These are phyloP conservation scores for Hydropsyche tenuis DNA, from an alignment of 1,140 invertebrate genomes.

Conservation along the genomic window DNA sequence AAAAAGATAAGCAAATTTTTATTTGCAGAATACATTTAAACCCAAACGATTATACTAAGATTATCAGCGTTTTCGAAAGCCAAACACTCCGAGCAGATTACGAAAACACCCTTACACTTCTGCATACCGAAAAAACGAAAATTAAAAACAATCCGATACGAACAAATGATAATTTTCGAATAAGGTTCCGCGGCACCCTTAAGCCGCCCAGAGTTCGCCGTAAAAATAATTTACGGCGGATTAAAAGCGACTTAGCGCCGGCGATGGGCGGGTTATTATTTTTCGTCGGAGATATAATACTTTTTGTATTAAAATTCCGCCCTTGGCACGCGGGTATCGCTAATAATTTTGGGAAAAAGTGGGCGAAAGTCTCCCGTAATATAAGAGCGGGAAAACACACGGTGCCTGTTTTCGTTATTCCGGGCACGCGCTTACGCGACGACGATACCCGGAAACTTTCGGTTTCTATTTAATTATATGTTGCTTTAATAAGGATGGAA, in stretches of 20 bases:
- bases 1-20: too few species aligned
- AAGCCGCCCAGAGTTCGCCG: not conserved
- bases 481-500: constrained; percentile 8
- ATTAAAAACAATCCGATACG: too few species aligned
- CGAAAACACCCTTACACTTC: too few species aligned
- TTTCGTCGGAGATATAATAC: not conserved
- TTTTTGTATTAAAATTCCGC: constrained; percentile 16
- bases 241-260: not conserved
- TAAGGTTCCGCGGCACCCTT: not conserved
- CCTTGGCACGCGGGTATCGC: constrained; percentile 7
- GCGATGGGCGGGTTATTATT: not conserved
- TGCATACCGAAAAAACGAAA: too few species aligned
- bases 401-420: not conserved
- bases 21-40: too few species aligned
- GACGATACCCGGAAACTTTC: constrained; percentile 1
- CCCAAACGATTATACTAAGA: too few species aligned
- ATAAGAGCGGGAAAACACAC: constrained; percentile 23
- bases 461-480: constrained; percentile 18
- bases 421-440: constrained; percentile 11
- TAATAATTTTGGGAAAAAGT: constrained; percentile 21
- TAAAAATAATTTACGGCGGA: constrained; percentile 7
- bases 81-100: too few species aligned
- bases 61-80: too few species aligned
- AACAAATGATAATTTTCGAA: too few species aligned
- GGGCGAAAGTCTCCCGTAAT: constrained; percentile 21